phyloP scores from a whole-genome alignment of 2,113 vertebrate genomes.

The Noctilio leporinus region DNA sequence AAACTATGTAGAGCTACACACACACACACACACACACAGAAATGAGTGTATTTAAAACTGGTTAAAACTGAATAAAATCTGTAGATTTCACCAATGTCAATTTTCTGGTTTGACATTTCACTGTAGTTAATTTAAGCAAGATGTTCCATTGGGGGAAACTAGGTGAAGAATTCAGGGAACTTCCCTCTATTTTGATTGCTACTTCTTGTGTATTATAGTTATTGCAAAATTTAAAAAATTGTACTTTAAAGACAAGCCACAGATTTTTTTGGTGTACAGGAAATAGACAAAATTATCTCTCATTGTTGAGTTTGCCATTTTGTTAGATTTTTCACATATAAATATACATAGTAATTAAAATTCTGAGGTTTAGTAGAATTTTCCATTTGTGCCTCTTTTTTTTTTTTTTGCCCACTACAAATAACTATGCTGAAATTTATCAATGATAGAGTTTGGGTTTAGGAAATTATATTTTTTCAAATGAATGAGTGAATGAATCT shows the following conservation, averaged over 20 bases:
- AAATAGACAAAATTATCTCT: not conserved
- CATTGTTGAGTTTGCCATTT: not conserved
- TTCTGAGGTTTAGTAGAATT: not conserved
- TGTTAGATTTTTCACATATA: not conserved
- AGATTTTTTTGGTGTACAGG: not conserved
- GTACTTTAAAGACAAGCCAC: not conserved
- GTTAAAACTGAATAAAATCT: not conserved
- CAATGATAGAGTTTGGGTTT: not conserved
- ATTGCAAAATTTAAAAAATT: not conserved
- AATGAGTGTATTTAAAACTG: not conserved
- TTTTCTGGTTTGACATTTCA: not conserved
- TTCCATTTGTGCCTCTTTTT: not conserved
- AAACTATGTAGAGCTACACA: not conserved
- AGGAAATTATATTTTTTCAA: not conserved
- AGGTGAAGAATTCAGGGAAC: not conserved
- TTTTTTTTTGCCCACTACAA: not conserved
- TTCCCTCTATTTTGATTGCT: not conserved
- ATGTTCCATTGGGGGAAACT: not conserved
- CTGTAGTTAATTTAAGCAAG: not conserved
- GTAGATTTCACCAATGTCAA: not conserved
- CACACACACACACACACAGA: too few species aligned
- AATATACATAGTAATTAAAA: not conserved
- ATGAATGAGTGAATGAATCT: not conserved
- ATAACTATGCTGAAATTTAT: conserved; percentile 22
- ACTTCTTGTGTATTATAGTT: not conserved